A percentile compares a stretch with the other conserved stretches of the same genome.
phyloP scores from a whole-genome alignment of 2,113 vertebrate species.

The Protobothrops mucrosquamatus region DNA sequence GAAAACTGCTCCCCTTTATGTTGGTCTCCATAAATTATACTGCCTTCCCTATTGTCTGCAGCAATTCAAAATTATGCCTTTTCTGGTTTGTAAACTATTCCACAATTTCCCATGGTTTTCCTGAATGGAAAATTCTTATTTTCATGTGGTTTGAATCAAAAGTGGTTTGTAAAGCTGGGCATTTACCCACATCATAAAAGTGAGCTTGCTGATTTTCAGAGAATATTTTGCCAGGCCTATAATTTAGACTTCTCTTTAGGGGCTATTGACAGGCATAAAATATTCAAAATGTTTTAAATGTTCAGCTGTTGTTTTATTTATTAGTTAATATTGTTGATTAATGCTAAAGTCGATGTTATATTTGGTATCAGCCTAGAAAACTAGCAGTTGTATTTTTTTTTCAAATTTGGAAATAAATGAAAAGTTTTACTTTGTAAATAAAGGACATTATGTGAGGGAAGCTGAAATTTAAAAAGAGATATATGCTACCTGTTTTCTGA shows the following conservation, averaged over 20 bases:
- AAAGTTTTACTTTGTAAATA: not conserved
- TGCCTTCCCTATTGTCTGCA: no score
- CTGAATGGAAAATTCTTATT: no score
- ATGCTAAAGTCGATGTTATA: not conserved
- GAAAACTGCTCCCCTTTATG: no score
- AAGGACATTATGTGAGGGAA: not conserved
- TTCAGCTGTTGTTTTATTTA: not conserved
- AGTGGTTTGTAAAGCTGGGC: no score
- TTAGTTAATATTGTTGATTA: not conserved
- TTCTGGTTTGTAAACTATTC: no score
- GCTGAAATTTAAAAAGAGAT: not conserved
- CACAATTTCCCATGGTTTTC: no score
- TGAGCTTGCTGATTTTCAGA: not conserved
- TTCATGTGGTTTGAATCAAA: no score
- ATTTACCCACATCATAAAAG: no score
- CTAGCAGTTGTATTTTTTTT: not conserved
- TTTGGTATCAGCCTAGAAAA: not conserved
- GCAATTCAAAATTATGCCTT: no score
- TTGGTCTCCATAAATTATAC: no score
- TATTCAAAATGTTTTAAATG: not conserved
- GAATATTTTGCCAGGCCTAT: not conserved
- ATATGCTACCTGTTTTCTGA: not conserved
- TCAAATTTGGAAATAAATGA: constrained; percentile 1
- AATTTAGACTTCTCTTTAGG: not conserved
- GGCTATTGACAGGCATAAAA: not conserved